Evolutionary conservation across 1,140 invertebrate genomes (phyloP).

Genomic region (Polypedilum pembai): DNA sequence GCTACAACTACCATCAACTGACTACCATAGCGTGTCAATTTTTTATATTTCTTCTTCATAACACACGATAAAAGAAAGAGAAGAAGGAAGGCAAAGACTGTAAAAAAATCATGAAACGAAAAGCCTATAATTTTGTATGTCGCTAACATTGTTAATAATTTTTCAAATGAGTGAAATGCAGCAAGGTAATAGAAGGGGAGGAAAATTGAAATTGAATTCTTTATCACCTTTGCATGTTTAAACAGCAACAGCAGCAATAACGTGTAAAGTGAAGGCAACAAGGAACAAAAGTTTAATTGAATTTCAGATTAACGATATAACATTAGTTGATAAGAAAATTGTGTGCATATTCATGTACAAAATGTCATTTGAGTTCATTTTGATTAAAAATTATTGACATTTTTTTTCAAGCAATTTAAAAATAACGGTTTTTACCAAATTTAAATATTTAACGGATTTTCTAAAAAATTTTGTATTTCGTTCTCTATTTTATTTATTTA

Average conservation of each 20-base stretch:
- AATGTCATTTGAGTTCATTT: too few relatives aligned
- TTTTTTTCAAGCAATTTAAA: too few relatives aligned
- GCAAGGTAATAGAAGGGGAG: not conserved
- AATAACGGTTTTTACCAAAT: too few relatives aligned
- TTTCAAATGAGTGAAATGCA: not conserved
- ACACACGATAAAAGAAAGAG: not conserved
- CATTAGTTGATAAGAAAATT: not conserved
- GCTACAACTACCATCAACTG: too few relatives aligned
- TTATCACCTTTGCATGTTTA: conserved; percentile 4
- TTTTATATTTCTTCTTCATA: conserved; percentile 13
- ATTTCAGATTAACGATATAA: not conserved
- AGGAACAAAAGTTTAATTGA: not conserved
- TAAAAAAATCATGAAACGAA: not conserved
- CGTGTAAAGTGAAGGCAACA: too few relatives aligned
- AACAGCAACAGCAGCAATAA: not conserved
- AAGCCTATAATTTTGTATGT: conserved; percentile 9
- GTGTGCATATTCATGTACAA: too few relatives aligned
- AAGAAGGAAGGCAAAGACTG: not conserved
- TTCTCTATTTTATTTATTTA: too few relatives aligned
- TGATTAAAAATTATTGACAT: too few relatives aligned
- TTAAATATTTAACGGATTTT: too few relatives aligned
- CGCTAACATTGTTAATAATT: conserved; percentile 3
- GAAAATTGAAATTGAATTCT: conserved; percentile 19
- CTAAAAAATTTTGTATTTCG: too few relatives aligned
- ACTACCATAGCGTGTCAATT: conserved; percentile 1